phyloP scores from a whole-genome alignment of 2,113 vertebrate species.

The Sula dactylatra region DNA sequence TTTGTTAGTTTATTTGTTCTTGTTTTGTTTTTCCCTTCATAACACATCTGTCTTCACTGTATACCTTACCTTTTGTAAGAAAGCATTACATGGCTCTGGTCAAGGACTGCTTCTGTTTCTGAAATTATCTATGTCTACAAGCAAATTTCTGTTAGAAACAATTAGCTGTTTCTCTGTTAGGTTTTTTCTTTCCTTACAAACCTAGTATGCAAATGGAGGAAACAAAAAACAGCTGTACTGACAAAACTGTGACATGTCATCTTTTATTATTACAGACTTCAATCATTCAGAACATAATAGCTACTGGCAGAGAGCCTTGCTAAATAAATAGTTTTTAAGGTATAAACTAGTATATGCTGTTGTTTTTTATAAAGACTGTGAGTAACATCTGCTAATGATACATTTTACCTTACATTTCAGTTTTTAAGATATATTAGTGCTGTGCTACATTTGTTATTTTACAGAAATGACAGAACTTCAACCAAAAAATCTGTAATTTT shows the following conservation, averaged over 20 bases:
- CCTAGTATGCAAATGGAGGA: background rate
- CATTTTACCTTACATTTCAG: background rate
- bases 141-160: background rate
- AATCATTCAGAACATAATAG: background rate
- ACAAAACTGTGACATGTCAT: background rate
- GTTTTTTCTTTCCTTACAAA: background rate
- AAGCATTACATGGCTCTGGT: background rate
- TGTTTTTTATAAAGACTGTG: background rate
- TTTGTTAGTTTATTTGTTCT: background rate
- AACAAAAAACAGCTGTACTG: background rate
- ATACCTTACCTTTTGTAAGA: background rate
- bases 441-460: background rate
- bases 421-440: background rate
- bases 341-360: background rate
- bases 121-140: background rate
- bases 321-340: background rate
- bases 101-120: background rate
- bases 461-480: background rate
- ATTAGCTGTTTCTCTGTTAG: background rate
- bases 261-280: background rate
- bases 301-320: background rate
- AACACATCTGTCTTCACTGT: background rate
- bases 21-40: background rate
- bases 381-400: background rate
- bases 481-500: background rate